Base-by-base conservation (phyloP, 2,888 invertebrate species). In the Heliconius aoede region DNA sequence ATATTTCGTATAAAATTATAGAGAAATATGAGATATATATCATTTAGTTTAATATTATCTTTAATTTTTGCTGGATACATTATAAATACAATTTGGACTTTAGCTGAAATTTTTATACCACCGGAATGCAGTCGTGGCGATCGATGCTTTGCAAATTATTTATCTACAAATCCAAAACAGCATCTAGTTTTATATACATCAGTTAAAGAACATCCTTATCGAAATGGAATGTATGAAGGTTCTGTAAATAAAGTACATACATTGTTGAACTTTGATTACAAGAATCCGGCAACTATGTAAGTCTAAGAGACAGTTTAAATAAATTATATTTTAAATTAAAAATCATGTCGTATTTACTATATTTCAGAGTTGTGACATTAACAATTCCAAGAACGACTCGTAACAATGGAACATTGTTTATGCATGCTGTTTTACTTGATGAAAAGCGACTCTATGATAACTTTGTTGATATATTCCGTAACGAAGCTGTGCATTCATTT, bases 351-450 rank as follows among this genome's bases (percentile, higher is more conserved):
- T 78, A 72, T 61, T 76, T 81, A 2, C 79, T 73, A 46, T 75
- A 76, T 86, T 86, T 64, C 87, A 98, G 98, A 84, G 95, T 95
- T 71, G 86, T 98, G 36, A 94, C 92, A 73, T 88, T 99, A 73
- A 95, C 96, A 80, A 92, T 99, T 80, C 97, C 98, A 5, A 89
- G 92, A 30, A 96, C 95, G 87, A 97, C 97, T 0, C 95, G 97
- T 21, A 95, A 96, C 76, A 99, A 99, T 95, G 99, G 99, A 1
- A 97, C 97, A 9, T 87, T 99, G 67, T 97, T 95, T 86, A 95
- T 98, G 86, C 97, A 98, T 89, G 95, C 97, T 3, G 95, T 96
- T 26, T 95, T 96, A 72, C 90, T 95, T 78, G 95, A 95, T 46
- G 90, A 92, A 30, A 91, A 86, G 55, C 92, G 94, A 3, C 85